Evolutionary conservation across 2,113 vertebrate genomes (phyloP).

Genomic region (Leptosomus discolor): DNA sequence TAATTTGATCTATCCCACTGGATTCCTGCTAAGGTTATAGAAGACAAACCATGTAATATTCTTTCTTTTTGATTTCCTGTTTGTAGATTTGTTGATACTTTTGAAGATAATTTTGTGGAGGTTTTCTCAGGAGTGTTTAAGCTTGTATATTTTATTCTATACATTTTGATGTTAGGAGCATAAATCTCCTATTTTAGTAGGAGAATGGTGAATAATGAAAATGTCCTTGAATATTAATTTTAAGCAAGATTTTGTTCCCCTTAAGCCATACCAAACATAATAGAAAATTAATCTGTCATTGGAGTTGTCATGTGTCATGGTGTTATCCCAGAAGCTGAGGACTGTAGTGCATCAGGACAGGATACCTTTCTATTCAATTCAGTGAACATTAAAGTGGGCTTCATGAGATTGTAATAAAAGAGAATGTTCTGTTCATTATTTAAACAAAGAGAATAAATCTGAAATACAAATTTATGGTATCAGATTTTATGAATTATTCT

Average conservation of each 20-base stretch:
- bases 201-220: background rate
- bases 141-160: background rate
- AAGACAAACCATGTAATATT: background rate
- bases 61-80: background rate
- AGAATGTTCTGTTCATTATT: background rate
- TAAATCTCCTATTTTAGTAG: background rate
- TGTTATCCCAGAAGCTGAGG: background rate
- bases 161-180: background rate
- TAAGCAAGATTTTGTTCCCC: background rate
- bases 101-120: background rate
- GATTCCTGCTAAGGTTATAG: background rate
- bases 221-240: background rate
- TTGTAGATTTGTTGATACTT: background rate
- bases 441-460: background rate
- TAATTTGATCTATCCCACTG: background rate
- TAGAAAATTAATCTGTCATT: background rate
- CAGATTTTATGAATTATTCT: background rate
- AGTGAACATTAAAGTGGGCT: background rate
- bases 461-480: background rate
- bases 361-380: background rate
- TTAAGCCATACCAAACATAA: background rate
- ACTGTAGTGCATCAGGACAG: background rate
- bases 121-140: background rate
- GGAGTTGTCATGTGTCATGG: background rate
- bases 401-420: background rate